Percentiles rank a stretch among this genome's conserved stretches.
These are phyloP conservation scores for Synanthedon vespiformis DNA, from an alignment of 2,888 invertebrate genomes.

Conservation along the genomic window DNA sequence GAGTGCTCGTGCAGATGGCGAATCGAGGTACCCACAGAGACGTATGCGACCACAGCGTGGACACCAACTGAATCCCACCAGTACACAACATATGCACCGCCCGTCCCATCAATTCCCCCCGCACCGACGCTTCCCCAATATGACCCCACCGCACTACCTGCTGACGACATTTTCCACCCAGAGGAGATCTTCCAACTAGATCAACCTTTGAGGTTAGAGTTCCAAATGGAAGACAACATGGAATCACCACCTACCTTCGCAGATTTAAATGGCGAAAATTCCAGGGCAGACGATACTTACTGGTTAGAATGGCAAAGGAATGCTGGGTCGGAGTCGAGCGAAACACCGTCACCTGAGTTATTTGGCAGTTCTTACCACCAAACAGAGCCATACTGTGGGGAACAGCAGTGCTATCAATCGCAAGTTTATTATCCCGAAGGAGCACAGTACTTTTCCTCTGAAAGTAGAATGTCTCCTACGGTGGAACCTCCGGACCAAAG, in stretches of 20 bases:
- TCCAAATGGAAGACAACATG: slow-evolving; percentile 56
- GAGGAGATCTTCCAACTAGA: slow-evolving; percentile 84
- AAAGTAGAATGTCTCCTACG: slow-evolving; percentile 44
- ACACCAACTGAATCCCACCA: slow-evolving; percentile 36
- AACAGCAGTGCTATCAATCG: slow-evolving; percentile 42
- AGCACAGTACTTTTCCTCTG: slow-evolving; percentile 48
- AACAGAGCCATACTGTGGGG: slow-evolving; percentile 42
- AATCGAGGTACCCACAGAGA: slow-evolving; percentile 36
- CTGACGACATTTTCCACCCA: slow-evolving; percentile 79
- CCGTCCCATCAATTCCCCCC: slow-evolving; percentile 40
- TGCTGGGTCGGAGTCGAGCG: slow-evolving; percentile 62
- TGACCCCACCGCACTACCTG: slow-evolving; percentile 72
- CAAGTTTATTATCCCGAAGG: slow-evolving; percentile 57
- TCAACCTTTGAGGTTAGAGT: slow-evolving; percentile 77
- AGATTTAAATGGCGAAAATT: slow-evolving; percentile 79
- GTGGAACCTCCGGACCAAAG: slow-evolving; percentile 48
- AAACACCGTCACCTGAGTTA: slow-evolving; percentile 70
- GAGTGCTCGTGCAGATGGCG: slow-evolving; percentile 77
- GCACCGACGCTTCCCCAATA: slow-evolving; percentile 45
- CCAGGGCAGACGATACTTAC: slow-evolving; percentile 70
- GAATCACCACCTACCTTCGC: slow-evolving; percentile 78
- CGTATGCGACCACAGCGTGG: slow-evolving; percentile 45
- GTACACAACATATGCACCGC: slow-evolving; percentile 38
- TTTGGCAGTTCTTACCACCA: slow-evolving; percentile 51
- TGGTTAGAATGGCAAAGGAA: slow-evolving; percentile 72